Percentiles rank a stretch among this genome's conserved stretches.
phyloP scores from a whole-genome alignment of 53 echinoderm and acorn worm genomes.

The Echinarachnius parma region DNA sequence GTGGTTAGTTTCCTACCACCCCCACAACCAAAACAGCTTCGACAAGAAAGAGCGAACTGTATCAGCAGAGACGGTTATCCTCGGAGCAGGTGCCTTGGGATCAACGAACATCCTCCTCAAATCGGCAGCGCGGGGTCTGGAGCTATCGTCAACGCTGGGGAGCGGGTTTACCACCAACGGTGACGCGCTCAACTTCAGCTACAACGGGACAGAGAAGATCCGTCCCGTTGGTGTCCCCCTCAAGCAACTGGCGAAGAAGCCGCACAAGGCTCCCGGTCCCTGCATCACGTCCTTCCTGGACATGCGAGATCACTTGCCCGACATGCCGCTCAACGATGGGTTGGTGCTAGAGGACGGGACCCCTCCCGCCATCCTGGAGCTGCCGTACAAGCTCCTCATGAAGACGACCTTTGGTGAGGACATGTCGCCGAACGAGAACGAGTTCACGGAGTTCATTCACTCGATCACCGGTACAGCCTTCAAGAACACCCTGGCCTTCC shows the following conservation, averaged over 20 bases:
- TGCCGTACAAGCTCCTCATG: conserved; percentile 63
- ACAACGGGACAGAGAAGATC: conserved; percentile 54
- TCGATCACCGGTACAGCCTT: conserved; percentile 57
- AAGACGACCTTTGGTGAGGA: conserved; percentile 50
- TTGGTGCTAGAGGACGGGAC: conserved; percentile 74
- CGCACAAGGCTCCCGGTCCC: conserved; percentile 60
- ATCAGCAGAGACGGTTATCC: conserved; percentile 61
- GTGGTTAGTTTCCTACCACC: conserved; percentile 49
- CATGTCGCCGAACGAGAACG: conserved; percentile 55
- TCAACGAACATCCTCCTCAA: conserved; percentile 73
- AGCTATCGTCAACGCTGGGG: conserved; percentile 53
- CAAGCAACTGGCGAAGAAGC: conserved; percentile 25
- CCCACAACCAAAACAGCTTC: conserved; percentile 50
- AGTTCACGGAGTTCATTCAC: conserved; percentile 47
- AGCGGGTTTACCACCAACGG: conserved; percentile 70
- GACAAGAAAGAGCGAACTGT: conserved; percentile 51
- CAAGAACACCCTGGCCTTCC: conserved; percentile 60
- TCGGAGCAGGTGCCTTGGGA: conserved; percentile 73
- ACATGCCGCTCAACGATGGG: conserved; percentile 55
- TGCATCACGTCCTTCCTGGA: conserved; percentile 67
- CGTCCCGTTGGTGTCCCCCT: conserved; percentile 56
- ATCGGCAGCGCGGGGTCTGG: conserved; percentile 37
- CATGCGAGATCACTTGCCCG: conserved; percentile 46
- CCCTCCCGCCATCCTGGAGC: conserved; percentile 57
- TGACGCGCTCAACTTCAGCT: conserved; percentile 74